Evolutionary conservation across 1,140 invertebrate species (phyloP), one percentile per base, ranked within the genome.

Genomic region (Pogonus chalceus): DNA sequence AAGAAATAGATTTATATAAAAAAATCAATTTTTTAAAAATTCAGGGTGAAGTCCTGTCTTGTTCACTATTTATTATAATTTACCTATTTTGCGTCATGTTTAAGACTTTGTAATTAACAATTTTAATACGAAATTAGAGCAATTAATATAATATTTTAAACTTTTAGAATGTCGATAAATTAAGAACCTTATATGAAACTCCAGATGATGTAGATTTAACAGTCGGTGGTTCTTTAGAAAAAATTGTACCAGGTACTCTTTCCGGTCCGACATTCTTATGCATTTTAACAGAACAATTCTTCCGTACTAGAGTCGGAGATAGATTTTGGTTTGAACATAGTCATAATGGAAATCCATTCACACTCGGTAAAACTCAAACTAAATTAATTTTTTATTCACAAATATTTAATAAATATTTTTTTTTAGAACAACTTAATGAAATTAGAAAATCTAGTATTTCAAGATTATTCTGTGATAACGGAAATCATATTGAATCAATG

Each of bases 251-350:
- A 1, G 88, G 84, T 1, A 84, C 89, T 0, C 71, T 93, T 10
- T 76, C 86, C 2, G 95, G 94, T 0, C 93, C 92, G 2, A 96
- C 92, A 0, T 96, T 95, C 74, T 77, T 90, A 1, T 96, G 92
- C 61, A 88, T 98, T 51, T 72, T 97, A 1, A 84, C 81, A 0
- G 87, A 88, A 63, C 92, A 96, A 69, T 96, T 97, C 69, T 88
- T 84, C 61, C 75, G 84, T 54, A 85, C 88, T 0, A 80, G 90
- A 63, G 81, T 84, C 7, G 90, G 87, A 4, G 91, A 96, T 69
- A 73, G 89, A 54, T 87, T 75, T 68, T 96, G 88, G 80, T 94
- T 81, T 62, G 89, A 92, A 69, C 83, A 82, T 59, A 78, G 79
- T 2, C 78, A 81, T 54, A 75, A 79, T 53, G 69, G 80, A 12